Conservation (phyloP, 2,797 vertebrate species). For the Rhinichthys osculus region DNA sequence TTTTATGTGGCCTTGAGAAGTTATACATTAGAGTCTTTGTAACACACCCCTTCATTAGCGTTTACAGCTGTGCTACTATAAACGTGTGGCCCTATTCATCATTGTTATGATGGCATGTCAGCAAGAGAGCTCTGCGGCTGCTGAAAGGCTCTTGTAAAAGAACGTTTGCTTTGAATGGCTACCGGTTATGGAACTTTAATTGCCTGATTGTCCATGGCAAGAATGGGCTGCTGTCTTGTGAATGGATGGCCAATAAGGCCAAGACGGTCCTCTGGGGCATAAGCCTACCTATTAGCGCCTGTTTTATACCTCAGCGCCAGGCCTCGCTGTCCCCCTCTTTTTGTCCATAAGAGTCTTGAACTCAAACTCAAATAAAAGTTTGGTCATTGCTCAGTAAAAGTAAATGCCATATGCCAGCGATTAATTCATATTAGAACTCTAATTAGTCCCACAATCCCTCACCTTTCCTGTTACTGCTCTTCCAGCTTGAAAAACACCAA, state of each 20-base stretch:
- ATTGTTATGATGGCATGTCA: constrained; percentile 80
- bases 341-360: constrained; percentile 58
- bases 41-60: constrained; percentile 64
- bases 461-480: neutral
- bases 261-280: constrained; percentile 71
- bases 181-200: constrained; percentile 78
- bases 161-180: constrained; percentile 68
- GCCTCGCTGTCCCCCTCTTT: constrained; percentile 71
- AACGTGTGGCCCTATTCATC: constrained; percentile 75
- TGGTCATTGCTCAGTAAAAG: constrained; percentile 46
- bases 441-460: constrained; percentile 39
- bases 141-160: constrained; percentile 73
- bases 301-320: constrained; percentile 66
- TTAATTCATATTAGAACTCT: constrained; percentile 43
- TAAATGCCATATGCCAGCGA: constrained; percentile 48
- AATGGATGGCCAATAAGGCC: constrained; percentile 79
- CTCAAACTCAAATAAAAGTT: constrained; percentile 54
- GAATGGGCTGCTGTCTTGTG: constrained; percentile 75
- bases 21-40: constrained; percentile 48
- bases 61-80: constrained; percentile 66
- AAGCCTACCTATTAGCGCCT: constrained; percentile 74
- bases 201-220: constrained; percentile 78
- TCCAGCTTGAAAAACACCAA: neutral
- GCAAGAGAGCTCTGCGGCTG: constrained; percentile 68
- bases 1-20: constrained; percentile 55